Percentiles rank a stretch among this genome's conserved stretches.
Evolutionary conservation across 2,888 invertebrate species (phyloP).

Genomic region (Omphaloscelis lunosa): DNA sequence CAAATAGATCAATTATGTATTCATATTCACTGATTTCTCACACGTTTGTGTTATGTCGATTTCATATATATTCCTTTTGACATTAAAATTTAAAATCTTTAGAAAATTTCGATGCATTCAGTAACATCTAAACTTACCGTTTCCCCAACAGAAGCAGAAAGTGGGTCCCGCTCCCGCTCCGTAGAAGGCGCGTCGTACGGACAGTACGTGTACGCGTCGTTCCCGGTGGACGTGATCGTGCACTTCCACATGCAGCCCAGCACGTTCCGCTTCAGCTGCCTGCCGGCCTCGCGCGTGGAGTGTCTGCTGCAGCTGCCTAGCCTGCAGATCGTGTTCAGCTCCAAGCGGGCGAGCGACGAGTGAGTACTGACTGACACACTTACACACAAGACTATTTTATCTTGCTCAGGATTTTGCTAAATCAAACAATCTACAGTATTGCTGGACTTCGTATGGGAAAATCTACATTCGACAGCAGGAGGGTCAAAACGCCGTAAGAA

Average conservation of each 20-base stretch:
- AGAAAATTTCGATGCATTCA: neutral
- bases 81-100: too few relatives aligned
- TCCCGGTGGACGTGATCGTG: constrained; percentile 99
- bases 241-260: constrained; percentile 99
- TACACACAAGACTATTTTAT: too few relatives aligned
- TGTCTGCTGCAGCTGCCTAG: constrained; percentile 98
- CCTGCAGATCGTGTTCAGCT: constrained; percentile 99
- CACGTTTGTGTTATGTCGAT: too few relatives aligned
- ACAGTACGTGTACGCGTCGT: constrained; percentile 97
- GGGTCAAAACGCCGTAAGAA: too few relatives aligned
- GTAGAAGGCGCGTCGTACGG: constrained; percentile 92
- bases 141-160: constrained; percentile 79
- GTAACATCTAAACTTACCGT: neutral
- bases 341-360: constrained; percentile 96
- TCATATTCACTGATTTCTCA: neutral
- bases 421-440: too few relatives aligned
- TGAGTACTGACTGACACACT: constrained; percentile 80
- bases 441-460: too few relatives aligned
- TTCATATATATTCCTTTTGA: too few relatives aligned
- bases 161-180: constrained; percentile 71
- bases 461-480: too few relatives aligned
- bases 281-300: constrained; percentile 98
- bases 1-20: too few relatives aligned
- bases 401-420: too few relatives aligned
- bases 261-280: constrained; percentile 98